Evolutionary conservation across 2,113 vertebrate species (phyloP).

Genomic region (Anhinga rufa): DNA sequence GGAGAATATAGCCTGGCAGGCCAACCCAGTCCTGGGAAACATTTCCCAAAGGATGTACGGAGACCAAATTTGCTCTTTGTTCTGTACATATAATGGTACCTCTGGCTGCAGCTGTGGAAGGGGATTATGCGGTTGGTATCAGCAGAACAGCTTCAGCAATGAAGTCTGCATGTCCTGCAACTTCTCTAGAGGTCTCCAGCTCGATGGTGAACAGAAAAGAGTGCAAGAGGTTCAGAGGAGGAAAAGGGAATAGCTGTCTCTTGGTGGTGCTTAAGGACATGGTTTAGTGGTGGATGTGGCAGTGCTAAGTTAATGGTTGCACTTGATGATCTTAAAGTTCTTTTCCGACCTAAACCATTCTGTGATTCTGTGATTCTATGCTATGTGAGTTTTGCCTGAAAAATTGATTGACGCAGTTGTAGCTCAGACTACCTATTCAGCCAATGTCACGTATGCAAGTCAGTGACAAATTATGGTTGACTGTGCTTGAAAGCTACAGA

Average conservation of each 20-base stretch:
- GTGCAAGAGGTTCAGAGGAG: background rate
- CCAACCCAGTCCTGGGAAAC: background rate
- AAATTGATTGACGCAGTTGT: background rate
- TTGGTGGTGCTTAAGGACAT: background rate
- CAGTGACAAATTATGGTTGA: constrained; percentile 44
- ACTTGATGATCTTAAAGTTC: background rate
- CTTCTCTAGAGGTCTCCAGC: background rate
- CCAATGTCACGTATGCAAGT: background rate
- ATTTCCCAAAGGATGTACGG: background rate
- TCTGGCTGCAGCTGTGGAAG: constrained; percentile 23
- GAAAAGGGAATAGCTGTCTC: background rate
- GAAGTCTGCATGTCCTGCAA: background rate
- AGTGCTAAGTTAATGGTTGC: background rate
- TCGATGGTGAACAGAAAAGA: background rate
- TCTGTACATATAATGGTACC: background rate
- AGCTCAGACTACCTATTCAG: background rate
- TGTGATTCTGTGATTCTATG: background rate
- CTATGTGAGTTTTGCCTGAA: background rate
- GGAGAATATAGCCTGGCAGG: background rate
- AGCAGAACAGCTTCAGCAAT: background rate
- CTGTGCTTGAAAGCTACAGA: constrained; percentile 47
- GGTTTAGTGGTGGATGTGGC: background rate
- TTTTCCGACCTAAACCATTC: background rate
- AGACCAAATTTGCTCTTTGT: background rate
- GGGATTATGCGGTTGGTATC: background rate